Base-by-base conservation (phyloP, 2,797 vertebrate genomes). In the Morelia viridis region DNA sequence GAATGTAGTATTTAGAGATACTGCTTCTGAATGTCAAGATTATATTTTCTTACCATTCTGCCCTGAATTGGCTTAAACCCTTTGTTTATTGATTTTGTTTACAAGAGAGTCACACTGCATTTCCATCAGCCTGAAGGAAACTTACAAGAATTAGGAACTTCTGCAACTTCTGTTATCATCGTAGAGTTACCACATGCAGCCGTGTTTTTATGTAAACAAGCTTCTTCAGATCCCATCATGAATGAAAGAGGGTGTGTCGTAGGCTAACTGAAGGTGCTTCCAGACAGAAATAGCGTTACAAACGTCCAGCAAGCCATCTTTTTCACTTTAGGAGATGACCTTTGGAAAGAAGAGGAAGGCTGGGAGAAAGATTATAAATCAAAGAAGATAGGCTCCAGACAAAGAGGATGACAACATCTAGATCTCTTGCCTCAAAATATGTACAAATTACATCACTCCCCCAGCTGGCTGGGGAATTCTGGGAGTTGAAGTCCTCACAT, bases 201-300 rank as follows among this genome's bases (percentile, higher is more conserved):
- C 85, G 88, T 87, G 84, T 93, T 91, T 41, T 17, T 90, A 56
- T 91, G 92, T 94, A 92, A 7, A 91, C 92, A 94, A 88, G 84
- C 31, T 1, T 56, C 60, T 93, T 95, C 17, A 50, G 13, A 90
- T 87, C 76, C 28, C 31, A 65, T 80, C 12, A 10, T 28, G 28
- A 58, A 58, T 26, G 19, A 76, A 41, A 76, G 17, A 7, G 31
- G 1, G 31, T 0, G 28, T 35, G 68, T 41, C 68, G 9, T 41
- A 76, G 35, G 68, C 17, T 76, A 76, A 41, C 5, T 71, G 31
- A 71, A 71, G 31, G 31, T 71, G 31, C 15, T 71, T 76, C 6
- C 31, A 41, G 68, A 19, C 15, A 76, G 68, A 76, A 76, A 35
- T 35, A 41, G 2, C 31, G 22, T 76, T 76, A 76, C 7, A 41